Percentiles rank a stretch among this genome's conserved stretches.
Evolutionary conservation across 1,140 invertebrate species (phyloP).

Genomic region (Apocrypta bakeri): DNA sequence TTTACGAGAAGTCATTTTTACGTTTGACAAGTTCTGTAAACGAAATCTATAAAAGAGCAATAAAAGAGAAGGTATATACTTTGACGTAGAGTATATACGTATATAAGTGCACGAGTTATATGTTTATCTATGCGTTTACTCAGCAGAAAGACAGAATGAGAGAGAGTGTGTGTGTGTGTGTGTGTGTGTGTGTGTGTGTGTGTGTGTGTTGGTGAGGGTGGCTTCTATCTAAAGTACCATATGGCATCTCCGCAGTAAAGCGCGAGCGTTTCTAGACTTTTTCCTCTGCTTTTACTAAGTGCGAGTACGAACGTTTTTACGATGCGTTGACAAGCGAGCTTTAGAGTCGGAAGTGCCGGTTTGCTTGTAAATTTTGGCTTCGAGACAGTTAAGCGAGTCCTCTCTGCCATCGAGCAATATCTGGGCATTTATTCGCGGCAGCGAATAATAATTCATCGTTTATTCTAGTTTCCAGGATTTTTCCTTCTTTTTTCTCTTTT

Average conservation of each 20-base stretch:
- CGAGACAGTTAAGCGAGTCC: neutral
- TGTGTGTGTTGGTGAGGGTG: neutral
- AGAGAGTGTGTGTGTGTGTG: neutral
- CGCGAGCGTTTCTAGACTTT: constrained; percentile 18
- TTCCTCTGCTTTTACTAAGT: constrained; percentile 37
- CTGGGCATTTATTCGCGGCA: neutral
- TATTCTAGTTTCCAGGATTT: neutral
- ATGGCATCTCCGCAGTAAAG: constrained; percentile 47
- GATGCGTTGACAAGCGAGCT: constrained; percentile 63
- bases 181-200: neutral
- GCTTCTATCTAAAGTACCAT: constrained; percentile 59
- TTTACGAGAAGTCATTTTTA: too few relatives aligned
- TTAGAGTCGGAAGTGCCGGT: constrained; percentile 60
- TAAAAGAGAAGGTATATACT: neutral
- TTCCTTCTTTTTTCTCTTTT: too few relatives aligned
- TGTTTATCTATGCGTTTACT: too few relatives aligned
- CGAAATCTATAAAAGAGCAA: neutral
- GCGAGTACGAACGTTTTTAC: constrained; percentile 56
- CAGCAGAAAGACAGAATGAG: too few relatives aligned
- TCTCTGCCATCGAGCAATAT: neutral
- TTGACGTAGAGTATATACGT: too few relatives aligned
- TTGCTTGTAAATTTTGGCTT: constrained; percentile 58
- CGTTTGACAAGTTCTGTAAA: neutral
- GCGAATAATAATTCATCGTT: neutral
- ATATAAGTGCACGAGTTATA: too few relatives aligned